Percentiles rank a stretch among this genome's conserved stretches.
Conservation (phyloP, 2,888 invertebrate species). For the Alentia gelatinosa region DNA sequence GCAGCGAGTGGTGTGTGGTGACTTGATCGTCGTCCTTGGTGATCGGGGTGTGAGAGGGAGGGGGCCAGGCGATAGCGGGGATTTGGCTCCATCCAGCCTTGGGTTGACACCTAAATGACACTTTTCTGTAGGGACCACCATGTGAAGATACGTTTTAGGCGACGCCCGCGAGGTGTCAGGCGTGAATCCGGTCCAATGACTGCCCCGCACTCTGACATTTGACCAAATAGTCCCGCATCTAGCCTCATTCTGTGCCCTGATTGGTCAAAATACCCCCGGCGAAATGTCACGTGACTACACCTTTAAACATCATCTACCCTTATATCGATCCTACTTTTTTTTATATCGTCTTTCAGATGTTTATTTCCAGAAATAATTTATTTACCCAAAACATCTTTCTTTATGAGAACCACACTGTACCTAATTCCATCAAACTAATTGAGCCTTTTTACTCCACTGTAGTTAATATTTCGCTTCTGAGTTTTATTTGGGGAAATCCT, state of each 20-base stretch:
- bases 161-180: neutral
- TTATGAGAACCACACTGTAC: no score
- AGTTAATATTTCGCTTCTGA: no score
- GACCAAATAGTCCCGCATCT: neutral
- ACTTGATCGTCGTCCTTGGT: no score
- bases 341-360: no score
- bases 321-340: no score
- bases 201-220: slow-evolving; percentile 12
- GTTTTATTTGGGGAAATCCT: neutral
- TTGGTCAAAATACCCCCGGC: neutral
- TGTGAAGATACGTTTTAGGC: neutral
- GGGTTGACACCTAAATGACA: neutral
- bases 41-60: no score
- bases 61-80: neutral
- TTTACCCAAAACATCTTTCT: no score
- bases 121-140: neutral
- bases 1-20: neutral
- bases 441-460: no score
- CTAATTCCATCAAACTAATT: no score
- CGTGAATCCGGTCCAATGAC: slow-evolving; percentile 12
- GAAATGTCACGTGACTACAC: neutral
- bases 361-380: no score
- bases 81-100: neutral
- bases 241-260: neutral
- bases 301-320: neutral